Conservation (phyloP, 2,113 vertebrate species). For the Enhydra lutris region DNA sequence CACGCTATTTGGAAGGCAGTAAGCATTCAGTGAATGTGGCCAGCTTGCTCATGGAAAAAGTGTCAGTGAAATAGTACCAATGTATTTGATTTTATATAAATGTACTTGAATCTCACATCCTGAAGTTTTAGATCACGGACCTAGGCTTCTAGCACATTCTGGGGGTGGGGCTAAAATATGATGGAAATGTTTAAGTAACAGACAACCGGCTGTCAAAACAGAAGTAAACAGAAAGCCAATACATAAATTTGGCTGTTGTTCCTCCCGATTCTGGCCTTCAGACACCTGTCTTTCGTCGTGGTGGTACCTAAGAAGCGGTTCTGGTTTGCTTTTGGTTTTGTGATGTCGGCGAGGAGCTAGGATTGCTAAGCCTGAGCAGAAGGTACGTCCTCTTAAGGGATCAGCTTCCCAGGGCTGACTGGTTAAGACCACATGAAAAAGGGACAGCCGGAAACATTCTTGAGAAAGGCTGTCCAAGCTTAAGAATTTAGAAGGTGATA, state of each 20-base stretch:
- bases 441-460: background rate
- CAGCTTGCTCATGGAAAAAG: background rate
- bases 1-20: background rate
- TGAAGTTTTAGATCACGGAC: background rate
- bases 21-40: background rate
- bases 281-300: background rate
- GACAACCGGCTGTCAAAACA: background rate
- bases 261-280: background rate
- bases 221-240: background rate
- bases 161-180: background rate
- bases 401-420: background rate
- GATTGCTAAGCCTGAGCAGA: background rate
- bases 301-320: background rate
- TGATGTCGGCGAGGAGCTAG: background rate
- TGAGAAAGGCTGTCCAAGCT: background rate
- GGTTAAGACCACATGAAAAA: background rate
- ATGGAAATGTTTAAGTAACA: background rate
- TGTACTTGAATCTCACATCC: background rate
- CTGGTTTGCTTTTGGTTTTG: background rate
- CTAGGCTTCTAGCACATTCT: background rate
- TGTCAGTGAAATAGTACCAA: background rate
- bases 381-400: background rate
- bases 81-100: background rate
- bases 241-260: background rate
- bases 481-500: background rate